phyloP scores from a whole-genome alignment of 2,113 vertebrate species.

The Corythaixoides concolor region DNA sequence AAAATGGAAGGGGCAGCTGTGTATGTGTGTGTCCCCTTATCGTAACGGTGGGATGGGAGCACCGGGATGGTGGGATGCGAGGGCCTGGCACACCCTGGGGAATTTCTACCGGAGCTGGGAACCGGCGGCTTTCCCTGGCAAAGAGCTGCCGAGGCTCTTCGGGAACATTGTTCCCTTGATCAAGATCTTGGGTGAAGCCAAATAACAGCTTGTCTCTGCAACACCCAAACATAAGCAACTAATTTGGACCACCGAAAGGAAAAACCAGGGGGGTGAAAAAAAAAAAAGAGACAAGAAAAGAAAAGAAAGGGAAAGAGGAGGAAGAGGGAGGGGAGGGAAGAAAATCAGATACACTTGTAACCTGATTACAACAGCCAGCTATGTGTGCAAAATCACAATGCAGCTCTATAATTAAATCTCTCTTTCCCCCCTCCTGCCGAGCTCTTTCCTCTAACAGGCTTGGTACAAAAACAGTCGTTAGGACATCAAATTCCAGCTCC shows the following conservation, averaged over 20 bases:
- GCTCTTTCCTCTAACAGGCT: conserved; percentile 63
- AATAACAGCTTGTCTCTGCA: neutral
- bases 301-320: conserved; percentile 2
- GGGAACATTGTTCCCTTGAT: neutral
- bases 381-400: conserved; percentile 67
- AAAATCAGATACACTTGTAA: conserved; percentile 65
- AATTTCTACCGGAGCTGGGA: neutral
- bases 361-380: conserved; percentile 58
- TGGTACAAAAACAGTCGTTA: conserved; percentile 62
- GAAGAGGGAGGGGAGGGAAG: conserved; percentile 30
- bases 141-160: neutral
- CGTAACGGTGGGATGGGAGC: neutral
- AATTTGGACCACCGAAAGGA: neutral
- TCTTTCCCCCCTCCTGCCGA: conserved; percentile 62
- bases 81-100: accelerated
- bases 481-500: conserved; percentile 67
- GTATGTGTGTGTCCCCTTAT: no score
- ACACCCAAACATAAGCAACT: conserved; percentile 27
- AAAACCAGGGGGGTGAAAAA: neutral
- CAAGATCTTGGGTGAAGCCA: neutral
- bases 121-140: neutral
- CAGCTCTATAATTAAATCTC: conserved; percentile 72
- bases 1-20: neutral
- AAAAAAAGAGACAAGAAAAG: neutral
- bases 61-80: neutral